Evolutionary conservation across 2,797 vertebrate genomes (phyloP).

Genomic region (Muraenolepis orangiensis): DNA sequence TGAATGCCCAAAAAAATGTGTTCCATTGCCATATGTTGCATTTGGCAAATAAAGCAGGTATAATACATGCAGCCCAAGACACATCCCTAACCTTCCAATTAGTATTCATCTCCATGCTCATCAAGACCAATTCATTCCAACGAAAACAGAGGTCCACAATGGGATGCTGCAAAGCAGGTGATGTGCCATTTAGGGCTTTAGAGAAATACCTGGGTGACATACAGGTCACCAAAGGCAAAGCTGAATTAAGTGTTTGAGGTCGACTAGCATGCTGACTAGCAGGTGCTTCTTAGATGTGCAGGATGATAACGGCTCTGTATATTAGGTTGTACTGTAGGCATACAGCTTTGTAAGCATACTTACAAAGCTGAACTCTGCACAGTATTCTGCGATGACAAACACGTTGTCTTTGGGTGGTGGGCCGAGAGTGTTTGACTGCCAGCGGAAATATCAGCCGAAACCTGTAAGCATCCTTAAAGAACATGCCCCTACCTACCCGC

Average conservation of each 20-base stretch:
- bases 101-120: conserved; percentile 55
- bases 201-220: conserved; percentile 39
- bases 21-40: neutral
- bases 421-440: neutral
- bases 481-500: neutral
- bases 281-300: neutral
- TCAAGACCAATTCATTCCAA: conserved; percentile 65
- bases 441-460: neutral
- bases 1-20: neutral
- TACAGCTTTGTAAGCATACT: too few species aligned
- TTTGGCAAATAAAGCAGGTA: neutral
- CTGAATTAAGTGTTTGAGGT: neutral
- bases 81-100: conserved; percentile 63
- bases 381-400: neutral
- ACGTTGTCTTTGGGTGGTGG: neutral
- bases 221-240: conserved; percentile 44
- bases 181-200: conserved; percentile 26
- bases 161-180: conserved; percentile 29
- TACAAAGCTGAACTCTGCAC: neutral
- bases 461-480: neutral
- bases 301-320: neutral
- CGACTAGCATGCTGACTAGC: neutral
- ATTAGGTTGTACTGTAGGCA: neutral
- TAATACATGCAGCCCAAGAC: conserved; percentile 46
- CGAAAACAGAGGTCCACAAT: conserved; percentile 44